Evolutionary conservation across 1,140 invertebrate species (phyloP).

Genomic region (Vanessa tameamea): DNA sequence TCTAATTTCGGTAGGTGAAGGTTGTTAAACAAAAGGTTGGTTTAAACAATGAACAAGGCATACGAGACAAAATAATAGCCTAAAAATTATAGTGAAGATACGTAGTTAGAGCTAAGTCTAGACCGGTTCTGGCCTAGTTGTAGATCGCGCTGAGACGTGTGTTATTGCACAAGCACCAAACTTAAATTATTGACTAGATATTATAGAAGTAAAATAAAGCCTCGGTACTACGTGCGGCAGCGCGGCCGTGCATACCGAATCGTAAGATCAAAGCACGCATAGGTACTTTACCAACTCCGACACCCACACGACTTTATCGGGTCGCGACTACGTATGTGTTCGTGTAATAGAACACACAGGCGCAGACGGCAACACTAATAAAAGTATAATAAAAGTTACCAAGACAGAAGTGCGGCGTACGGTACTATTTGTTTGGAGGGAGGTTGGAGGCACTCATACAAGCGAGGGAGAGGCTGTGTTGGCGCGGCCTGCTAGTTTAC

Average conservation of each 20-base stretch:
- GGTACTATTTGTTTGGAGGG: conserved; percentile 79
- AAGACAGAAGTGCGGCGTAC: conserved; percentile 75
- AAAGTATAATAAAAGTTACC: conserved; percentile 77
- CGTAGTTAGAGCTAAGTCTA: conserved; percentile 35
- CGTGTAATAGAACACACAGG: conserved; percentile 61
- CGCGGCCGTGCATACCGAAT: conserved; percentile 78
- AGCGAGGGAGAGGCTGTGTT: conserved; percentile 73
- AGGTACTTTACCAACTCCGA: conserved; percentile 72
- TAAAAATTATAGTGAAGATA: conserved; percentile 44
- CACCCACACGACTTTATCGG: conserved; percentile 62
- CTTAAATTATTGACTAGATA: conserved; percentile 78
- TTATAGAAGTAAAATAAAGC: conserved; percentile 77
- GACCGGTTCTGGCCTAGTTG: conserved; percentile 53
- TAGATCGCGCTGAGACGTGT: conserved; percentile 57
- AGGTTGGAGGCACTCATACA: conserved; percentile 76
- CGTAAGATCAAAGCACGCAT: conserved; percentile 80
- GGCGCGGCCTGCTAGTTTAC: conserved; percentile 75
- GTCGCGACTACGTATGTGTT: conserved; percentile 41
- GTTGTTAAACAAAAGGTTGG: conserved; percentile 40
- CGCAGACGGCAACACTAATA: conserved; percentile 67
- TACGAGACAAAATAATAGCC: conserved; percentile 23
- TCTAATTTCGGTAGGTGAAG: conserved; percentile 55
- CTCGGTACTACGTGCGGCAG: conserved; percentile 70
- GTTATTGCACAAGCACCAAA: conserved; percentile 74
- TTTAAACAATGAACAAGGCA: conserved; percentile 33